phyloP scores from a whole-genome alignment of 2,797 vertebrate genomes.

The Tachyglossus aculeatus region DNA sequence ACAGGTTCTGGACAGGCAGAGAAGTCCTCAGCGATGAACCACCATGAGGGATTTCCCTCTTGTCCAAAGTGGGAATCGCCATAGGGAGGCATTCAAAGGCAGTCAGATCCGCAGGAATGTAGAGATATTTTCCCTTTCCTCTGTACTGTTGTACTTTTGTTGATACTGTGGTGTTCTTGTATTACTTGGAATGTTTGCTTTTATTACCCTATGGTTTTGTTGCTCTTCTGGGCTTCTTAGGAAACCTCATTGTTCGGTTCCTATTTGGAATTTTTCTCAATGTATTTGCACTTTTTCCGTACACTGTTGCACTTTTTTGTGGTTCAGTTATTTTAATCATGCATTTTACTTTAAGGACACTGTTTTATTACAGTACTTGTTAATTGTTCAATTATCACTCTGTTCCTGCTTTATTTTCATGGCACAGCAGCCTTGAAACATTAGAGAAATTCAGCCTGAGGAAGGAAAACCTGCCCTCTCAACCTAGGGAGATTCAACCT shows the following conservation, averaged over 20 bases:
- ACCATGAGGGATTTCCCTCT: conserved; percentile 41
- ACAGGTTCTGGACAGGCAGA: conserved; percentile 48
- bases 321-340: conserved; percentile 61
- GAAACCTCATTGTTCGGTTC: conserved; percentile 18
- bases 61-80: conserved; percentile 42
- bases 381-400: conserved; percentile 66
- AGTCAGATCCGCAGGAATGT: too few species aligned
- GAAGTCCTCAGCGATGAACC: conserved; percentile 55
- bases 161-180: background rate
- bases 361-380: conserved; percentile 57
- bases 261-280: background rate
- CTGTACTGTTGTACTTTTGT: background rate
- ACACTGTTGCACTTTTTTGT: conserved; percentile 12
- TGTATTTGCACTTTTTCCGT: conserved; percentile 7
- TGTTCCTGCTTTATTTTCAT: conserved; percentile 40
- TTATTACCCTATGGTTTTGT: conserved; percentile 30
- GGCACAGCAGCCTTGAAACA: conserved; percentile 24
- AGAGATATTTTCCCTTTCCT: conserved; percentile 17
- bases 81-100: conserved; percentile 17
- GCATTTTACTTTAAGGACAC: conserved; percentile 62
- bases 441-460: background rate
- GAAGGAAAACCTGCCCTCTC: background rate
- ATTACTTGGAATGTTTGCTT: conserved; percentile 16
- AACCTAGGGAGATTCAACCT: background rate
- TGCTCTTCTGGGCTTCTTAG: conserved; percentile 14